Conservation (phyloP, 2,797 vertebrate genomes). For the Melanotaenia parkinsoni region DNA sequence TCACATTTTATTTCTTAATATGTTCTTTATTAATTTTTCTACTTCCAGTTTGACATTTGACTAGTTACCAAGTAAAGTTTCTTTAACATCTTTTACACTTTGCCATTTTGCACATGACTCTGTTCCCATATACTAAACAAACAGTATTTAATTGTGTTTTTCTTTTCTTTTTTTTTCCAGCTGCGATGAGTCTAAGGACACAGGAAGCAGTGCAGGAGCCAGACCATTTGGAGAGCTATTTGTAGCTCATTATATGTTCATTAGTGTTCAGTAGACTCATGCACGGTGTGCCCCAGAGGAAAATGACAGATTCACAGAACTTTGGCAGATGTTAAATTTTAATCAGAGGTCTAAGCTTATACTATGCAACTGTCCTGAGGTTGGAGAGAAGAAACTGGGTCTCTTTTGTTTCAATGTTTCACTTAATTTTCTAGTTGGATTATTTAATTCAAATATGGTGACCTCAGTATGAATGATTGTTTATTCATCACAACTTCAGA, state of each 20-base stretch:
- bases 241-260: constrained; percentile 77
- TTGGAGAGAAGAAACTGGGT: constrained; percentile 15
- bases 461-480: background rate
- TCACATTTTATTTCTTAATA: constrained; percentile 4
- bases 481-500: too few species aligned
- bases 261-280: constrained; percentile 67
- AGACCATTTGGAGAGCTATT: constrained; percentile 71
- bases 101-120: background rate
- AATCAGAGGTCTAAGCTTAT: constrained; percentile 68
- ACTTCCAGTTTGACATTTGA: constrained; percentile 6
- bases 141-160: constrained; percentile 41
- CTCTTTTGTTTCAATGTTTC: constrained; percentile 1
- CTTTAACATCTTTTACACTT: background rate
- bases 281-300: constrained; percentile 59
- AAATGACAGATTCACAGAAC: constrained; percentile 78
- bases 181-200: constrained; percentile 59
- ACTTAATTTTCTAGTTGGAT: background rate
- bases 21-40: background rate
- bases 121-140: constrained; percentile 14
- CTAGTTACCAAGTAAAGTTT: background rate
- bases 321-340: constrained; percentile 77
- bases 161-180: background rate
- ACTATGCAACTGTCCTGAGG: constrained; percentile 14
- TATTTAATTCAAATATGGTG: background rate
- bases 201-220: constrained; percentile 60